Evolutionary conservation across 1,140 invertebrate genomes (phyloP).

Genomic region (Aphelinus atriplicis): DNA sequence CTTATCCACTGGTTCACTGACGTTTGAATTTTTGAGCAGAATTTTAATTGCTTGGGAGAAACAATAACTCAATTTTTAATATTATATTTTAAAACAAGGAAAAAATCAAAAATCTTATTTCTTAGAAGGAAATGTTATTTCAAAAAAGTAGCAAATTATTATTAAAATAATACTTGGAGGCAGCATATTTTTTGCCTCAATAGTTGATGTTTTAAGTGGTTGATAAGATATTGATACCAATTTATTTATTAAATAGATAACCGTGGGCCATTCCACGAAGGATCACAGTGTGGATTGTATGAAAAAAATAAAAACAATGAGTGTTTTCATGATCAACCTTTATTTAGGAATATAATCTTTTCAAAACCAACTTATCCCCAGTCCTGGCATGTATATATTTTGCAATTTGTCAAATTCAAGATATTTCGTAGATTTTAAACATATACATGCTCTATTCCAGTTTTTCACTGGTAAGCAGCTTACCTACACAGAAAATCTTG

Average conservation of each 20-base stretch:
- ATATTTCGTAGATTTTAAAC: constrained; percentile 13
- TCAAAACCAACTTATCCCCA: constrained; percentile 54
- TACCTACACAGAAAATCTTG: too few species aligned
- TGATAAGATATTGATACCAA: neutral
- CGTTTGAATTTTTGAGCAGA: too few species aligned
- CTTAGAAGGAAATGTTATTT: too few species aligned
- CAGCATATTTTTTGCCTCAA: too few species aligned
- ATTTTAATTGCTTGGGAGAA: too few species aligned
- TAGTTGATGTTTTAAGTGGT: too few species aligned
- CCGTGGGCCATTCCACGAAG: constrained; percentile 88
- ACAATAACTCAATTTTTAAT: too few species aligned
- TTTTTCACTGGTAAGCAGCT: neutral
- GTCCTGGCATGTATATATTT: constrained; percentile 34
- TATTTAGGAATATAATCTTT: constrained; percentile 60
- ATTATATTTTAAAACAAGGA: too few species aligned
- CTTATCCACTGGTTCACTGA: too few species aligned
- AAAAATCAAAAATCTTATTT: too few species aligned
- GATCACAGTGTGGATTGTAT: constrained; percentile 84
- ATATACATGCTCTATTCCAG: neutral
- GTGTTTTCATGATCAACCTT: constrained; percentile 50
- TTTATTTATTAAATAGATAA: constrained; percentile 72
- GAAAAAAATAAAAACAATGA: constrained; percentile 15
- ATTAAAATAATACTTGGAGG: too few species aligned
- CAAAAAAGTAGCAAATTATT: too few species aligned
- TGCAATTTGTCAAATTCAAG: constrained; percentile 13